A percentile compares a stretch with the other conserved stretches of the same genome.
phyloP scores from a whole-genome alignment of 2,113 vertebrate genomes.

The Varanus salvator region DNA sequence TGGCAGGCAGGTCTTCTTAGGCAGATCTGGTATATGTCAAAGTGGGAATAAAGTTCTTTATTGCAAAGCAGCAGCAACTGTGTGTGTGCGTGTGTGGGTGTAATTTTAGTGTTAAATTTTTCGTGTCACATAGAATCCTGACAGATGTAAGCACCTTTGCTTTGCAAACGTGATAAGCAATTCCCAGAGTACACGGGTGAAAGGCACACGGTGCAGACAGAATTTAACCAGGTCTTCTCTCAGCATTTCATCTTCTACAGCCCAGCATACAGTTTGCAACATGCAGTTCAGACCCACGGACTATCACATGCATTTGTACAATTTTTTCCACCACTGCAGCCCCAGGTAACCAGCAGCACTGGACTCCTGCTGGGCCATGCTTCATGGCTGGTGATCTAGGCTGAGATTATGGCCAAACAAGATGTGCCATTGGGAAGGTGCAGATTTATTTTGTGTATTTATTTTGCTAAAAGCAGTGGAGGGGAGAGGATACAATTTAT shows the following conservation, averaged over 20 bases:
- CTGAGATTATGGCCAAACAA: background rate
- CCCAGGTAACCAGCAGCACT: background rate
- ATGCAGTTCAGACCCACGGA: background rate
- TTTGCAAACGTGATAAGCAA: background rate
- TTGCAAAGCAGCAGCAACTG: background rate
- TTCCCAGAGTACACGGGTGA: background rate
- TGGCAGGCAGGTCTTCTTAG: constrained; percentile 72
- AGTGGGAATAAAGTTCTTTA: constrained; percentile 70
- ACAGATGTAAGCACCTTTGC: constrained; percentile 1
- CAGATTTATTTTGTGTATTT: background rate
- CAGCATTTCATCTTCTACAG: background rate
- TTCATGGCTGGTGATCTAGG: background rate
- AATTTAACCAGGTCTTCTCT: background rate
- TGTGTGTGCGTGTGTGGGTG: too few species aligned
- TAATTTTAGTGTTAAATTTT: constrained; percentile 25
- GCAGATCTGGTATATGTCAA: constrained; percentile 74
- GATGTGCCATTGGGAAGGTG: background rate
- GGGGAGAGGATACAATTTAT: too few species aligned
- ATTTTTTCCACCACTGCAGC: background rate
- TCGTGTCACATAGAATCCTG: constrained; percentile 35
- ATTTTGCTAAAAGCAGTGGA: background rate
- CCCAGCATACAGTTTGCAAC: background rate
- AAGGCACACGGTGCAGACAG: background rate
- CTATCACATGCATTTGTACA: background rate
- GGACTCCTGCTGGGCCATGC: background rate